Base-by-base conservation (phyloP, 2,797 vertebrate genomes). In the Lacerta bilineata region DNA sequence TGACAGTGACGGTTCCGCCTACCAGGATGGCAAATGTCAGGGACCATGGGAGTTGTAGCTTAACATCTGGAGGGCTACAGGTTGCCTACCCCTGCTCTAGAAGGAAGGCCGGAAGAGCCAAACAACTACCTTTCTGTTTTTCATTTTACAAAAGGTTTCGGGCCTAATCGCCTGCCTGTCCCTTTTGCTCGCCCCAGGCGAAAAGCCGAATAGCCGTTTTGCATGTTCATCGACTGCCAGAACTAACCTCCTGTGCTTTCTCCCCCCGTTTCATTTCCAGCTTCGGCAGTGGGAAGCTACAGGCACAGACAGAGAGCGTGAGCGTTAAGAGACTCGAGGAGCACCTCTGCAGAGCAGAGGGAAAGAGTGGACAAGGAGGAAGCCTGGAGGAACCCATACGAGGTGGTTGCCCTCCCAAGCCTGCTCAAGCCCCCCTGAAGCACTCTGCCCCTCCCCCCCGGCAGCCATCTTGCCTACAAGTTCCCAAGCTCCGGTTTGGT, bases 241-340 rank as follows among this genome's bases (percentile, higher is more conserved):
- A 4, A 29, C 87, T 93, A 87, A 91, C 17, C 1, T 46, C 64
- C 55, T 27, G 11, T 0, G 13, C 27, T n/a, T 0, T 61, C 7
- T 0, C 25, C 0, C 61, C 20, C 79, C 77, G 11, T 93, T 23
- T 33, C 29, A 7, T 88, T 66, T 76, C 2, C 90, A 96, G 95
- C 87, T 9, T 93, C 95, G 36, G 91, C 91, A 0, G 87, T 91
- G 33, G 89, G 3, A 76, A 88, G 89, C 74, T 94, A 94, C 17
- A 89, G 68, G 74, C 91, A 88, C 79, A 86, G 76, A 1, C 6
- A 11, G 84, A 86, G 5, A 43, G 82, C 7, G 0, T 91, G 91
- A 95, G 11, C 3, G 50, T 2, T 10, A 10, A 15, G 8, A 3
- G 72, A n/a, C 90, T 41, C 0, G 69, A 93, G 59, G 50, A 1